phyloP scores from a whole-genome alignment of 2,888 invertebrate genomes.

The Plebejus argus region DNA sequence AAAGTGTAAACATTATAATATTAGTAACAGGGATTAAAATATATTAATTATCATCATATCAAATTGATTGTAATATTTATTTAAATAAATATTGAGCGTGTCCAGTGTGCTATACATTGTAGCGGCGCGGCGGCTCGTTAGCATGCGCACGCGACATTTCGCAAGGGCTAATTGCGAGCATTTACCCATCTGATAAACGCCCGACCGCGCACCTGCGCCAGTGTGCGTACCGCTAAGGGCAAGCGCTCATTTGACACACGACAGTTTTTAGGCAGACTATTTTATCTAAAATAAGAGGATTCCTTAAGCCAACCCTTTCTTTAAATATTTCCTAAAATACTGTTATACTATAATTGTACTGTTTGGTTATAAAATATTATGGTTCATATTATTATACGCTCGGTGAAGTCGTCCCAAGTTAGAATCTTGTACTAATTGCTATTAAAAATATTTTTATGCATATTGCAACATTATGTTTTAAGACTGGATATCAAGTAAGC shows the following conservation, averaged over 20 bases:
- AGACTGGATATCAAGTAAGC: background rate
- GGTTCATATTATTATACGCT: too few species aligned
- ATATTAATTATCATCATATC: background rate
- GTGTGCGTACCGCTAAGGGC: slow-evolving; percentile 16
- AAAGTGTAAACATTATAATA: too few species aligned
- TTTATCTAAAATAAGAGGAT: too few species aligned
- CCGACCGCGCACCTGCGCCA: slow-evolving; percentile 53
- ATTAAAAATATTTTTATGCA: too few species aligned
- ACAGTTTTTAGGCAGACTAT: background rate
- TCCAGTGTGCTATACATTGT: slow-evolving; percentile 44
- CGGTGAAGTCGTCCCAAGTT: too few species aligned
- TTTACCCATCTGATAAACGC: slow-evolving; percentile 79
- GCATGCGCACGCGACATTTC: slow-evolving; percentile 79
- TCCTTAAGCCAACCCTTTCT: too few species aligned
- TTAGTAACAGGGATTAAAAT: too few species aligned
- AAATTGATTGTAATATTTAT: background rate
- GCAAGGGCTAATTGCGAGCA: slow-evolving; percentile 77
- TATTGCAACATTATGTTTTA: too few species aligned
- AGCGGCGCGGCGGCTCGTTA: slow-evolving; percentile 74
- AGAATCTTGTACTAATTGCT: too few species aligned
- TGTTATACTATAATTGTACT: too few species aligned
- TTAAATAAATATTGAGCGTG: background rate
- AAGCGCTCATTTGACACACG: background rate
- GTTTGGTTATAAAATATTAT: too few species aligned
- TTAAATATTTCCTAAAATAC: too few species aligned